Conservation (phyloP, 2,797 vertebrate genomes). For the Gymnothorax javanicus region DNA sequence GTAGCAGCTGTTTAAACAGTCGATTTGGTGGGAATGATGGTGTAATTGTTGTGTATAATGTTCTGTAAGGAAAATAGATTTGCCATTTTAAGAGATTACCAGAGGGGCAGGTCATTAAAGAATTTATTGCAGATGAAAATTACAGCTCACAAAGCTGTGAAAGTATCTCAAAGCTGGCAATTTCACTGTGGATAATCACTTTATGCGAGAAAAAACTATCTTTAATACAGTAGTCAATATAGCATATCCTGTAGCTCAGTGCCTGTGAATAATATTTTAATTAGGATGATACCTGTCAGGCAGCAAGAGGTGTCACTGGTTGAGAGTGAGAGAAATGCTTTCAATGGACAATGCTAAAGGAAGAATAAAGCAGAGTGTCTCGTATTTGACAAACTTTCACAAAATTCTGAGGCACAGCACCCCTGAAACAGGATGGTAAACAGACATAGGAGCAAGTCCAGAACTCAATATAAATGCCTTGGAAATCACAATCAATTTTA, state of each 20-base stretch:
- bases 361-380: neutral
- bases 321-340: neutral
- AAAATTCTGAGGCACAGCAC: no score
- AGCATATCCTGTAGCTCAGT: neutral
- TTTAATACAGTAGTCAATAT: neutral
- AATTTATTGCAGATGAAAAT: conserved; percentile 49
- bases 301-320: neutral
- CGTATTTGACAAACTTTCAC: neutral
- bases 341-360: no score
- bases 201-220: neutral
- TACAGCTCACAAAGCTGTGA: neutral
- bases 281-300: neutral
- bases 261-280: neutral
- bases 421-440: no score
- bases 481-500: no score
- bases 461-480: neutral
- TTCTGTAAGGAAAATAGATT: conserved; percentile 64
- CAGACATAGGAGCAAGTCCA: neutral
- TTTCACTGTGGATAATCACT: neutral
- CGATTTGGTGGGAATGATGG: conserved; percentile 55
- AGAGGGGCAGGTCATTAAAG: conserved; percentile 58
- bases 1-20: conserved; percentile 68
- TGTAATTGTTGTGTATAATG: conserved; percentile 65
- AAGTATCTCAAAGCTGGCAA: neutral
- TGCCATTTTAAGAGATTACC: conserved; percentile 57